Conservation (phyloP, 2,113 vertebrate species). For the Delphinus delphis region DNA sequence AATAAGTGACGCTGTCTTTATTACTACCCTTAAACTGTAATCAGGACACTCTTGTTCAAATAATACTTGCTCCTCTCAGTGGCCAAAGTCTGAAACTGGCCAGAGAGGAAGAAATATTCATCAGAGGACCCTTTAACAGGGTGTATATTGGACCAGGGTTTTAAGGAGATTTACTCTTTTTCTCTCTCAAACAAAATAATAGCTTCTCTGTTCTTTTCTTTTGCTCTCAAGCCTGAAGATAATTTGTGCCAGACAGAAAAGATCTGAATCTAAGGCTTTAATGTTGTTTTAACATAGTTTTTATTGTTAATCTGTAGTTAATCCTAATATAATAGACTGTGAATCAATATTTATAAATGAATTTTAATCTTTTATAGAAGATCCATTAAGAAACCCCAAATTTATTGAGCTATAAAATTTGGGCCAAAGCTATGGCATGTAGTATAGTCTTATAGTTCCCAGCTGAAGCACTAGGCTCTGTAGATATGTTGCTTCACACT, state of each 20-base stretch:
- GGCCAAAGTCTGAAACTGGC: neutral
- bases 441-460: slow-evolving; percentile 60
- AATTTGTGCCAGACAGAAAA: slow-evolving; percentile 26
- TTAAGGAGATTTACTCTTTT: slow-evolving; percentile 26
- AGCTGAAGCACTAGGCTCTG: neutral
- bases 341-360: slow-evolving; percentile 80
- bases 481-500: slow-evolving; percentile 41
- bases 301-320: slow-evolving; percentile 62
- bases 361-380: slow-evolving; percentile 74
- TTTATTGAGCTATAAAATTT: slow-evolving; percentile 70
- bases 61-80: neutral
- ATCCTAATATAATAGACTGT: slow-evolving; percentile 61
- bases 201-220: slow-evolving; percentile 11
- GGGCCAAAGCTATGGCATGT: slow-evolving; percentile 26
- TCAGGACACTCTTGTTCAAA: neutral
- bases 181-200: slow-evolving; percentile 29
- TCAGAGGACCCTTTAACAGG: neutral
- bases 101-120: neutral
- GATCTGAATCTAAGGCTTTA: slow-evolving; percentile 50
- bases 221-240: slow-evolving; percentile 11
- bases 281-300: slow-evolving; percentile 58
- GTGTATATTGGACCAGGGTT: neutral
- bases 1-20: neutral
- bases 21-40: neutral
- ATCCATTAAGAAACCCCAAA: slow-evolving; percentile 78